Conservation (phyloP, 2,888 invertebrate genomes). For the Flabesymbios commensalis region DNA sequence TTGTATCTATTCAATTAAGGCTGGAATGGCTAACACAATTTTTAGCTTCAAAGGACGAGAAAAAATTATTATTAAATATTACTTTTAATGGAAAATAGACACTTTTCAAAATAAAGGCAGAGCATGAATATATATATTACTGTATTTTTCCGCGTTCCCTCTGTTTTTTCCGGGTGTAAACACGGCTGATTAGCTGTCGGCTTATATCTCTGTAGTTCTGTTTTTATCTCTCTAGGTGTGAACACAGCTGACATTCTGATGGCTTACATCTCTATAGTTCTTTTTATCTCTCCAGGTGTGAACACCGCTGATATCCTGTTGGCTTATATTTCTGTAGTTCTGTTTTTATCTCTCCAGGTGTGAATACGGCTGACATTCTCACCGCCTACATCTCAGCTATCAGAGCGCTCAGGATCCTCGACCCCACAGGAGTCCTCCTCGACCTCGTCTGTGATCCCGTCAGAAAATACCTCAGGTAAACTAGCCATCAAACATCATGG, state of each 20-base stretch:
- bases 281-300: conserved; percentile 71
- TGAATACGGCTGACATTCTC: conserved; percentile 92
- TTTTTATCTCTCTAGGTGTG: conserved; percentile 71
- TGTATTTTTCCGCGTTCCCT: too few species aligned
- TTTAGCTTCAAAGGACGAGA: too few species aligned
- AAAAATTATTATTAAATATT: too few species aligned
- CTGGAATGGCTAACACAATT: too few species aligned
- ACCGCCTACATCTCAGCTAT: conserved; percentile 96
- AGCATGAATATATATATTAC: too few species aligned
- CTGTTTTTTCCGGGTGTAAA: too few species aligned
- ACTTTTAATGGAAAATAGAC: too few species aligned
- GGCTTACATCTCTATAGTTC: conserved; percentile 93
- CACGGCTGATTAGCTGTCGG: too few species aligned
- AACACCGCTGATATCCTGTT: conserved; percentile 94
- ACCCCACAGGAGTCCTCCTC: conserved; percentile 89
- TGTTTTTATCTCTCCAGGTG: conserved; percentile 70
- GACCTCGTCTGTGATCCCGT: conserved; percentile 95
- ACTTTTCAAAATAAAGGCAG: too few species aligned
- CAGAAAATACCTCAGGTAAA: conserved; percentile 69
- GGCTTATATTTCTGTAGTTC: conserved; percentile 93
- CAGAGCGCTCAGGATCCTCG: conserved; percentile 86
- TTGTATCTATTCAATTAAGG: too few species aligned
- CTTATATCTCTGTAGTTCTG: too few species aligned
- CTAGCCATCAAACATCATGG: too few species aligned
- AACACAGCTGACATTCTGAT: conserved; percentile 94